Evolutionary conservation across 2,888 invertebrate genomes (phyloP), one percentile per base, ranked within the genome.

Genomic region (Andrena fulva): DNA sequence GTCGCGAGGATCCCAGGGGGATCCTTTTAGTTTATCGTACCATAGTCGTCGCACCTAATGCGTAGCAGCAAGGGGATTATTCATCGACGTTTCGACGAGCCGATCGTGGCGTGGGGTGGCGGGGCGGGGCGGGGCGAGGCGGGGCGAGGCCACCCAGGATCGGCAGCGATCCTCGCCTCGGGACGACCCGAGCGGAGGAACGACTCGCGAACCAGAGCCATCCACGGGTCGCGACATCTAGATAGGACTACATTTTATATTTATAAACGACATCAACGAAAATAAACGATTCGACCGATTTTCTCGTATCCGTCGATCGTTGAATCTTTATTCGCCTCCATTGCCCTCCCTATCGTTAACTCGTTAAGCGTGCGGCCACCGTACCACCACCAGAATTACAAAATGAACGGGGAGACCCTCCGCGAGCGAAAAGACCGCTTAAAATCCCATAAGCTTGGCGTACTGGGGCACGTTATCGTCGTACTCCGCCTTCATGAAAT

Each of bases 401-500:
- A 52, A 24, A 24, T 1, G 0, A 54, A n/a, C 0, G 29, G 16
- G 7, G 8, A n/a, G 27, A 24, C 24, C n/a, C 12, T n/a, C 31
- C 31, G 1, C 27, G 5, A 7, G 31, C 6, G 33, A 6, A 35
- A 16, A 27, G 10, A 0, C 12, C 20, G 20, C 12, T 74, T 70
- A 87, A 20, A 89, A 82, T 62, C 85, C 89, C 42, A 89, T 31
- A 10, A 54, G 80, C 24, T 76, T 89, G 7, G 94, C 92, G 63
- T 94, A 89, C 50, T 85, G 91, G n/a, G 95, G 94, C 10, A 96
- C 96, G 88, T 95, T 96, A 82, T 95, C 95, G 87, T 96, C 96
- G 91, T 95, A 96, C 91, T 96, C 93, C 2, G 96, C 96, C 60
- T 94, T 92, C 92, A 95, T 96, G 90, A 95, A 96, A 89, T 96